Conservation (phyloP, 2,797 vertebrate species). For the Tenualosa thibaudeaui region DNA sequence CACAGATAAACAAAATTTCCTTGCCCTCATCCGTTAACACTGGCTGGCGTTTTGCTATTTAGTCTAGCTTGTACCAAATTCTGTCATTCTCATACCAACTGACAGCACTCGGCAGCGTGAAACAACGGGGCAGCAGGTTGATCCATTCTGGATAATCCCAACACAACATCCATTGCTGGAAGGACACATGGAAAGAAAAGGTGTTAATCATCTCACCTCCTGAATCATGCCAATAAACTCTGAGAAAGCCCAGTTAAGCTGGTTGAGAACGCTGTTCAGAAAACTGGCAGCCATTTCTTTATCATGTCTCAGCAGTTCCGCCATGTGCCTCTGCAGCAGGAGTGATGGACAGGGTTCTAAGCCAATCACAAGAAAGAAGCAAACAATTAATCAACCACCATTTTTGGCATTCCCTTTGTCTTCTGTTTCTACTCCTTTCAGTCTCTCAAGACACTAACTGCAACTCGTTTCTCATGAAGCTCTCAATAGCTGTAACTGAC, state of each 20-base stretch:
- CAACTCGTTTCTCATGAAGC: neutral
- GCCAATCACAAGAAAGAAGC: slow-evolving; percentile 50
- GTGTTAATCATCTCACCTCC: slow-evolving; percentile 77
- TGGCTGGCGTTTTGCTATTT: no score
- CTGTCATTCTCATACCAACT: no score
- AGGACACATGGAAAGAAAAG: no score
- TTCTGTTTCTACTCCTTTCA: neutral
- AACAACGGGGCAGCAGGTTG: no score
- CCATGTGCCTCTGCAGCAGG: slow-evolving; percentile 95
- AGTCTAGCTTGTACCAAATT: no score
- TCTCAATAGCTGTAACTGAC: neutral
- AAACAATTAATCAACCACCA: neutral
- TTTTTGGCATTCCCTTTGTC: neutral
- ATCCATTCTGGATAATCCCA: no score
- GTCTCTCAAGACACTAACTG: neutral
- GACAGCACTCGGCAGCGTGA: no score
- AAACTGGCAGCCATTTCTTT: slow-evolving; percentile 94
- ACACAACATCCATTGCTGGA: no score
- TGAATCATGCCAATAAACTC: slow-evolving; percentile 99
- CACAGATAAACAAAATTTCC: no score
- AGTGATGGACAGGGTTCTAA: slow-evolving; percentile 95
- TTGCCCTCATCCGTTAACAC: no score
- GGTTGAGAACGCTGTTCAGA: slow-evolving; percentile 98
- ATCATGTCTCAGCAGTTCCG: slow-evolving; percentile 85
- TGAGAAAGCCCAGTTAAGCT: slow-evolving; percentile 99